phyloP scores from a whole-genome alignment of 2,113 vertebrate genomes.

The Poecile atricapillus region DNA sequence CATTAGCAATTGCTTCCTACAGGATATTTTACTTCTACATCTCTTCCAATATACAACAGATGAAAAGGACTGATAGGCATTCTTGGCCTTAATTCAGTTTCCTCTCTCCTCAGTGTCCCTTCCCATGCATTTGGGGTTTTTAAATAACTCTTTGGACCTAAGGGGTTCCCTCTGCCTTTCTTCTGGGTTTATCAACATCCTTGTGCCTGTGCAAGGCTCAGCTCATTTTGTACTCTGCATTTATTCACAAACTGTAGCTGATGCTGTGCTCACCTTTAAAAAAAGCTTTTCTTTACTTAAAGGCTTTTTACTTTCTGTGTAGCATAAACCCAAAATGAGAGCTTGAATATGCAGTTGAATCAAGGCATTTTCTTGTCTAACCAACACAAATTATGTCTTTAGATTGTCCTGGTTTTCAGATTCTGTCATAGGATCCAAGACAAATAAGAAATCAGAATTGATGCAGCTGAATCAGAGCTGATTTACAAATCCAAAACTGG shows the following conservation, averaged over 20 bases:
- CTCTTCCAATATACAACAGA: not conserved
- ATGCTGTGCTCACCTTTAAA: not conserved
- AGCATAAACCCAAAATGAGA: not conserved
- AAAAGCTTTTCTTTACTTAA: not conserved
- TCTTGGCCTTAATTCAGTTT: not conserved
- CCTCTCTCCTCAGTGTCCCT: not conserved
- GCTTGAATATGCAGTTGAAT: not conserved
- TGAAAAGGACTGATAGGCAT: not conserved
- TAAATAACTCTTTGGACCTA: not conserved
- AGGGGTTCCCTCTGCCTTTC: not conserved
- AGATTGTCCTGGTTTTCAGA: not conserved
- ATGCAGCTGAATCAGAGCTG: not conserved
- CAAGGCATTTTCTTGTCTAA: not conserved
- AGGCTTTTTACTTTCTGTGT: not conserved
- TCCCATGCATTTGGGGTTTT: accelerated
- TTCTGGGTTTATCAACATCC: not conserved
- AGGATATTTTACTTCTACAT: not conserved
- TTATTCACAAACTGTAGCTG: not conserved
- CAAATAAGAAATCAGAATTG: not conserved
- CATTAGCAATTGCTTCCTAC: not conserved
- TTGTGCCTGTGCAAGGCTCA: accelerated
- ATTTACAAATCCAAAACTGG: not conserved
- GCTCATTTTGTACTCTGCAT: not conserved
- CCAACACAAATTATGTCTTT: not conserved
- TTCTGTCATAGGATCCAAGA: not conserved